A percentile compares a stretch with the other conserved stretches of the same genome.
phyloP scores from a whole-genome alignment of 2,888 invertebrate species.

The Invenusta paracnida region DNA sequence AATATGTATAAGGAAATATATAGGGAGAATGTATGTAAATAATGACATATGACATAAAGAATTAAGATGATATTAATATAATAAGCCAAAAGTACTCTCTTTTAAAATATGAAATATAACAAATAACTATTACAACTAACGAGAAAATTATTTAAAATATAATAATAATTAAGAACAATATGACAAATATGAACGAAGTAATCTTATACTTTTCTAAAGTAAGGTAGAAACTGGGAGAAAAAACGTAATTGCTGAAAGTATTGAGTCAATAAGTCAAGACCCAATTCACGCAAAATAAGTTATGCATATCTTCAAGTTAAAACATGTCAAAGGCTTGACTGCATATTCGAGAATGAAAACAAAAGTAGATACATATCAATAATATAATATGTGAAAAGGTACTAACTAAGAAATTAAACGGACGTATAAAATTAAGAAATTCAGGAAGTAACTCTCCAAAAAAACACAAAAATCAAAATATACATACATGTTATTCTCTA shows the following conservation, averaged over 20 bases:
- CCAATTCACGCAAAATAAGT: not conserved
- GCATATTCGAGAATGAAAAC: not conserved
- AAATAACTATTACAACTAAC: not conserved
- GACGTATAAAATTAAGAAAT: not conserved
- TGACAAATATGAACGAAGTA: too few relatives aligned
- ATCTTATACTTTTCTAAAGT: not conserved
- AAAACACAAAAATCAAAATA: not conserved
- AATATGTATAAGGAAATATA: not conserved
- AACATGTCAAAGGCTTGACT: not conserved
- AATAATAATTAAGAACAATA: not conserved
- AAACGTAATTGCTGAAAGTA: not conserved
- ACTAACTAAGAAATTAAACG: not conserved
- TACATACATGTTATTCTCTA: not conserved
- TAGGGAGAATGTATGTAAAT: not conserved
- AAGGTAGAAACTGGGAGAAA: not conserved
- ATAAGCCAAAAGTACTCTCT: not conserved
- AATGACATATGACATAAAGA: not conserved
- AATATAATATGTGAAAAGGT: not conserved
- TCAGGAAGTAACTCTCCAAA: not conserved
- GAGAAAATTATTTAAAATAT: not conserved
- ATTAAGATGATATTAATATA: too few relatives aligned
- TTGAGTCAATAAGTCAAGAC: not conserved
- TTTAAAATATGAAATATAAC: not conserved
- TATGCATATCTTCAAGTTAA: not conserved
- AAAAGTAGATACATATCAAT: not conserved